Percentiles rank a stretch among this genome's conserved stretches.
These are phyloP conservation scores for Brachionus paranguensis DNA, from an alignment of 1,140 invertebrate genomes.

Conservation along the genomic window DNA sequence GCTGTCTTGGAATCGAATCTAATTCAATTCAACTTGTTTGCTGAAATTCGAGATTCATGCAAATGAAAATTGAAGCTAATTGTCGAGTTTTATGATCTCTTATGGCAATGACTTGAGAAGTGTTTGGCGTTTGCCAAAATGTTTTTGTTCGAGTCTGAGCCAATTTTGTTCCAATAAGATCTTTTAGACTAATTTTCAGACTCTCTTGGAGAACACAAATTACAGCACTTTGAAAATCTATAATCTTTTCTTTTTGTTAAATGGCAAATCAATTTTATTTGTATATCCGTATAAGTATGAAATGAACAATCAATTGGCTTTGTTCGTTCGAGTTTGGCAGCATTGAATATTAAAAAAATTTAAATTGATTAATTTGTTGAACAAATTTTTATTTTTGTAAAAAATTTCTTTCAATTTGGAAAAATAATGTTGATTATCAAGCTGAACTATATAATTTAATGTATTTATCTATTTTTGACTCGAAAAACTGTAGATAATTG, in stretches of 20 bases:
- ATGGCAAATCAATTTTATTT: not conserved
- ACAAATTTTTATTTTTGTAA: no score
- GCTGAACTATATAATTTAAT: no score
- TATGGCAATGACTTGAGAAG: not conserved
- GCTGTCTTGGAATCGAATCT: not conserved
- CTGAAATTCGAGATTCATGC: slow-evolving; percentile 11
- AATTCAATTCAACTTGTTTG: not conserved
- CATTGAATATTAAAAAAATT: no score
- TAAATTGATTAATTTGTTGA: no score
- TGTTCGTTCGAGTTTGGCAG: not conserved
- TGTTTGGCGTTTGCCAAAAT: not conserved
- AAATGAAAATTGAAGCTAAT: not conserved
- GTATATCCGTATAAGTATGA: not conserved
- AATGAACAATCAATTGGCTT: not conserved
- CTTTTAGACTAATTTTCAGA: not conserved
- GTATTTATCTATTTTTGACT: no score
- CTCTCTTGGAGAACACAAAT: not conserved
- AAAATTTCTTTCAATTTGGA: no score
- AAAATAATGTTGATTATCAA: no score
- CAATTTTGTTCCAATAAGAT: not conserved
- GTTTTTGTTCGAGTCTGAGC: not conserved
- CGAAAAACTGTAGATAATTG: no score
- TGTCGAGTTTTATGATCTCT: not conserved
- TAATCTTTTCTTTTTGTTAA: no score
- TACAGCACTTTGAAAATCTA: no score